phyloP scores from a whole-genome alignment of 1,140 invertebrate genomes.

The Sinella curviseta region DNA sequence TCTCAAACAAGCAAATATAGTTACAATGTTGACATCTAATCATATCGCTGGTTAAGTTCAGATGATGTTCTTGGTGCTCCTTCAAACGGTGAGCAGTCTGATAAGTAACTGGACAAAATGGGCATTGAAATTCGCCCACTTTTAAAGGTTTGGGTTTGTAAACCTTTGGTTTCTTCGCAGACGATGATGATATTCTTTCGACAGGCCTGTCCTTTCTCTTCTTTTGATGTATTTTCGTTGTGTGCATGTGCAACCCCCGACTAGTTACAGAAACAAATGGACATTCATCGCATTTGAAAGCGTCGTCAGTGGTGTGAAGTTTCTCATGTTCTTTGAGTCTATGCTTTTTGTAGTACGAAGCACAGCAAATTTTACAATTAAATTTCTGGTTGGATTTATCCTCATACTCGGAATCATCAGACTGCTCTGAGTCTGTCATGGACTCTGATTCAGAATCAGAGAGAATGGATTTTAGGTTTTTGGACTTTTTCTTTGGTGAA shows the following conservation, averaged over 20 bases:
- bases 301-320: not conserved
- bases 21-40: not conserved
- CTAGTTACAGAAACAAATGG: not conserved
- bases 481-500: too few relatives aligned
- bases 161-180: not conserved
- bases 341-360: not conserved
- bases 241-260: not conserved
- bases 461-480: not conserved
- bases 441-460: not conserved
- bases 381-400: not conserved
- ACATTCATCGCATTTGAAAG: not conserved
- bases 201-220: not conserved
- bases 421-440: not conserved
- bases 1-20: not conserved
- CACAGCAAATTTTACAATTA: not conserved
- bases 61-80: not conserved
- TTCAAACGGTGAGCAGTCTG: not conserved
- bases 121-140: not conserved
- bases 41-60: not conserved
- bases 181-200: not conserved
- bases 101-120: not conserved
- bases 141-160: not conserved
- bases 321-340: not conserved
- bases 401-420: not conserved
- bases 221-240: too few relatives aligned